Percentiles rank a stretch among this genome's conserved stretches.
phyloP scores from a whole-genome alignment of 2,113 vertebrate genomes.

The Hemibagrus wyckioides region DNA sequence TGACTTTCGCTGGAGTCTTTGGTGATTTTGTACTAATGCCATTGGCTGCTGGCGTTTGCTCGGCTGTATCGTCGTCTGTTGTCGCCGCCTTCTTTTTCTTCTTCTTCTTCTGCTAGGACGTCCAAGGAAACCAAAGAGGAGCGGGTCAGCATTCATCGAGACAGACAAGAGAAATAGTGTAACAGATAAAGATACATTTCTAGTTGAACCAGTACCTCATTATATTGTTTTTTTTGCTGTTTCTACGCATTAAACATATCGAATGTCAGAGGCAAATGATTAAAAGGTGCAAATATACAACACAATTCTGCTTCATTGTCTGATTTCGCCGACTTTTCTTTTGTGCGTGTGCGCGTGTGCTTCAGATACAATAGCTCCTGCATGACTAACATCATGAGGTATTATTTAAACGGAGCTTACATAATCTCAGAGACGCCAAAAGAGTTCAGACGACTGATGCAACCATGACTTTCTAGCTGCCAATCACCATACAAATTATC shows the following conservation, averaged over 20 bases:
- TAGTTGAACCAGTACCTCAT: neutral
- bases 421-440: neutral
- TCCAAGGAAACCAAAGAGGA: neutral
- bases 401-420: neutral
- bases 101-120: conserved; percentile 46
- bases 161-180: neutral
- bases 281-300: neutral
- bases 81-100: conserved; percentile 60
- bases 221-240: neutral
- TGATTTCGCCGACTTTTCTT: neutral
- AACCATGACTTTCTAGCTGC: neutral
- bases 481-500: neutral
- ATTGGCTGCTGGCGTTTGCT: neutral
- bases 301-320: neutral
- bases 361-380: neutral
- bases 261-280: neutral
- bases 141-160: neutral
- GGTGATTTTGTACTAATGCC: conserved; percentile 2
- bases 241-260: neutral
- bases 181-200: neutral
- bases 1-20: conserved; percentile 36
- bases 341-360: too few species aligned
- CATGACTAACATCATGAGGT: neutral
- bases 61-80: neutral
- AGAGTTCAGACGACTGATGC: neutral